phyloP scores from a whole-genome alignment of 2,113 vertebrate species.

The Corythornis madagascariensis region DNA sequence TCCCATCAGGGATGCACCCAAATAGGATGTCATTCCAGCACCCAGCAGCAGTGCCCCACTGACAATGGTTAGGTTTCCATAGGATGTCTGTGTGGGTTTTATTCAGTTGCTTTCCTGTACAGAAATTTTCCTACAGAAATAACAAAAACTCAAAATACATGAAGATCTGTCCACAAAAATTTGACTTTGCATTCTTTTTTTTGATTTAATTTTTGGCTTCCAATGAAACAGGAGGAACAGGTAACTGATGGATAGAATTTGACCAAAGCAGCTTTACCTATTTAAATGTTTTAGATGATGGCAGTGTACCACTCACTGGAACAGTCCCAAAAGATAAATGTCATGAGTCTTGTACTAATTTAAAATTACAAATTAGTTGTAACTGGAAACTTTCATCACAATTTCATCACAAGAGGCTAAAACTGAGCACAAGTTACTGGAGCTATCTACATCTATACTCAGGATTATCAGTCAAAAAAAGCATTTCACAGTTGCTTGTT shows the following conservation, averaged over 20 bases:
- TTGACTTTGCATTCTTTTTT: background rate
- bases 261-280: background rate
- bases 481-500: background rate
- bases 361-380: slow-evolving; percentile 53
- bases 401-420: slow-evolving; percentile 1
- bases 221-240: background rate
- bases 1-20: background rate
- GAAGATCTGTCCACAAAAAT: background rate
- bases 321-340: slow-evolving; percentile 44
- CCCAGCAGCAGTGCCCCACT: background rate
- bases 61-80: background rate
- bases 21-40: background rate
- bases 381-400: background rate
- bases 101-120: background rate
- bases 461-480: background rate
- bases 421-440: background rate
- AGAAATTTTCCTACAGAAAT: background rate
- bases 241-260: background rate
- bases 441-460: background rate
- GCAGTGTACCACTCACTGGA: slow-evolving; percentile 11
- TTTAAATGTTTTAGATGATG: background rate
- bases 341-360: slow-evolving; percentile 43
- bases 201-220: slow-evolving; percentile 3
- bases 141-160: background rate
- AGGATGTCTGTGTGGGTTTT: background rate